Evolutionary conservation across 2,888 invertebrate genomes (phyloP).

Genomic region (Perizoma affinitatum): DNA sequence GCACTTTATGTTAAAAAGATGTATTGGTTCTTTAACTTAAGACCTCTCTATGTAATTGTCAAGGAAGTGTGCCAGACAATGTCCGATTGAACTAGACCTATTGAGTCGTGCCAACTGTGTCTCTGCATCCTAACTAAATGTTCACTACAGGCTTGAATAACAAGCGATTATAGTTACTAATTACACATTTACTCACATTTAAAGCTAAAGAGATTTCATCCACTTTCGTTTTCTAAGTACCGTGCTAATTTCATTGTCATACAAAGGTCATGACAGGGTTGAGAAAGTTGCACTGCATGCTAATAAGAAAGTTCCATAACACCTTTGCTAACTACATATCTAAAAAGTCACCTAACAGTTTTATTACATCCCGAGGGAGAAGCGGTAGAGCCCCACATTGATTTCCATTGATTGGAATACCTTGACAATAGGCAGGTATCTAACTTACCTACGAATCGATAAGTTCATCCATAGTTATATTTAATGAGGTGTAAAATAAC

Average conservation of each 20-base stretch:
- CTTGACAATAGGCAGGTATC: no score
- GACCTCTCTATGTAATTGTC: not conserved
- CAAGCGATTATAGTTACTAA: constrained; percentile 11
- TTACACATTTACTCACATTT: constrained; percentile 8
- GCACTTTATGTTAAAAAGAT: not conserved
- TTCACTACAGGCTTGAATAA: constrained; percentile 18
- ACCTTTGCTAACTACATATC: not conserved
- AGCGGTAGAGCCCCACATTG: no score
- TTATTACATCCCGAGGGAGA: no score
- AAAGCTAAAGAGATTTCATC: constrained; percentile 19
- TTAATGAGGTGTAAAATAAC: no score
- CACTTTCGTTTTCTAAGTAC: constrained; percentile 44
- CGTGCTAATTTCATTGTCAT: constrained; percentile 37
- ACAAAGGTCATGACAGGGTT: constrained; percentile 32
- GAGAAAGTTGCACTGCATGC: constrained; percentile 30
- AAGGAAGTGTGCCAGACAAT: constrained; percentile 14
- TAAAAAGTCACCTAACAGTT: no score
- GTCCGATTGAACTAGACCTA: constrained; percentile 29
- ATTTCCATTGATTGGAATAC: no score
- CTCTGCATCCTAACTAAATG: constrained; percentile 12
- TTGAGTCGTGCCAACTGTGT: constrained; percentile 28
- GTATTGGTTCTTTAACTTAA: not conserved
- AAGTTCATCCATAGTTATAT: no score
- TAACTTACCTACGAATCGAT: no score
- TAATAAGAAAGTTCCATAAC: constrained; percentile 22